Evolutionary conservation across 30 jellyfish, hydroid and myxozoan species (phyloP).

Genomic region (Turritopsis rubra): DNA sequence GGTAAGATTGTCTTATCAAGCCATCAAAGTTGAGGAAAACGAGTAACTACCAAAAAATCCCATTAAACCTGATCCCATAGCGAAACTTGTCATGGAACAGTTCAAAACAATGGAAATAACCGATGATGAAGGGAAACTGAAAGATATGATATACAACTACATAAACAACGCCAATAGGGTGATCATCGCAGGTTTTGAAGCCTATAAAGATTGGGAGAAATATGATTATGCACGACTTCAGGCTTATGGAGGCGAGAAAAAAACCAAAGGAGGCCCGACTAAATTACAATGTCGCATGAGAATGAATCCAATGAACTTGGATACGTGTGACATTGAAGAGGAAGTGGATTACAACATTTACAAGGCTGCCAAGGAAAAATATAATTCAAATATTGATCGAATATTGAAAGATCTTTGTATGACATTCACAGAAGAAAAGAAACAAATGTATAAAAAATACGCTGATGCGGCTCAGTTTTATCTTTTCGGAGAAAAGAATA

Average conservation of each 20-base stretch:
- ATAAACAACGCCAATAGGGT: not conserved
- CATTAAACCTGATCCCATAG: too few species aligned
- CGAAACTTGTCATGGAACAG: not conserved
- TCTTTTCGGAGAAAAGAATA: too few species aligned
- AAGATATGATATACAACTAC: not conserved
- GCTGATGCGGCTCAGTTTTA: not conserved
- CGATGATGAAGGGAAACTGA: not conserved
- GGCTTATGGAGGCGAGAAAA: not conserved
- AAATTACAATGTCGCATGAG: not conserved
- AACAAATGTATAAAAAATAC: too few species aligned
- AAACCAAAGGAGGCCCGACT: not conserved
- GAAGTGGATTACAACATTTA: not conserved
- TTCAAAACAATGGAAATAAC: not conserved
- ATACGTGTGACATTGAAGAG: not conserved
- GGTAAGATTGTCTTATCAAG: not conserved
- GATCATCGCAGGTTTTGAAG: not conserved
- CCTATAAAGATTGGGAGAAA: not conserved
- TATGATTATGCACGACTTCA: not conserved
- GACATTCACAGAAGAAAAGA: not conserved
- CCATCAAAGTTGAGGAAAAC: not conserved
- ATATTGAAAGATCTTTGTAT: not conserved
- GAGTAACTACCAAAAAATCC: too few species aligned
- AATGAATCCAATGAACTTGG: not conserved
- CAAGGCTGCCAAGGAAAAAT: not conserved
- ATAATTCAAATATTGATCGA: not conserved